These are phyloP conservation scores for Ophioninae sp. DNA, from an alignment of 2,888 invertebrate genomes.

Conservation along the genomic window DNA sequence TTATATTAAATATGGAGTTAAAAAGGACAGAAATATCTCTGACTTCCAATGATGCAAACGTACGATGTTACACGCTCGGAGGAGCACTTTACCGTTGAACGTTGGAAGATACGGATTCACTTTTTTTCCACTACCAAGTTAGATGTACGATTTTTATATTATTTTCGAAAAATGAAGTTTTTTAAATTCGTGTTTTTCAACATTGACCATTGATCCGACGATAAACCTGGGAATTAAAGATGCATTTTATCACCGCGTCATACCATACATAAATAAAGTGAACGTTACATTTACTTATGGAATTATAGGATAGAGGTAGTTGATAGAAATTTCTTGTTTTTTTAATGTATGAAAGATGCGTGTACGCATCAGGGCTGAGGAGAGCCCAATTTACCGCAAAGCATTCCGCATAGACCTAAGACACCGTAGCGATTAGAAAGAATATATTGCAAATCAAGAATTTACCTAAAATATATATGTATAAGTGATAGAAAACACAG, in stretches of 20 bases:
- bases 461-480: neutral
- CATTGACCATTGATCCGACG: neutral
- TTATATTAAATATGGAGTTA: too few relatives aligned
- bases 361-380: neutral
- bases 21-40: too few relatives aligned
- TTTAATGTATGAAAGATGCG: neutral
- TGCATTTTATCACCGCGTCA: neutral
- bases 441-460: conserved; percentile 31
- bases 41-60: too few relatives aligned
- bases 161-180: neutral
- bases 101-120: too few relatives aligned
- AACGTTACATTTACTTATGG: neutral
- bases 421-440: conserved; percentile 31
- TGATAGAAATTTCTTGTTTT: too few relatives aligned
- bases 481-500: conserved; percentile 39
- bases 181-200: neutral
- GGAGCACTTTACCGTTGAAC: too few relatives aligned
- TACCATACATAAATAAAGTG: neutral
- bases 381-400: conserved; percentile 8
- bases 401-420: neutral
- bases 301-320: neutral
- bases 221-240: neutral
- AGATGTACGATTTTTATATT: neutral
- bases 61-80: too few relatives aligned
- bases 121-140: neutral